phyloP scores from a whole-genome alignment of 2,113 vertebrate species.

The Lagenorhynchus albirostris region DNA sequence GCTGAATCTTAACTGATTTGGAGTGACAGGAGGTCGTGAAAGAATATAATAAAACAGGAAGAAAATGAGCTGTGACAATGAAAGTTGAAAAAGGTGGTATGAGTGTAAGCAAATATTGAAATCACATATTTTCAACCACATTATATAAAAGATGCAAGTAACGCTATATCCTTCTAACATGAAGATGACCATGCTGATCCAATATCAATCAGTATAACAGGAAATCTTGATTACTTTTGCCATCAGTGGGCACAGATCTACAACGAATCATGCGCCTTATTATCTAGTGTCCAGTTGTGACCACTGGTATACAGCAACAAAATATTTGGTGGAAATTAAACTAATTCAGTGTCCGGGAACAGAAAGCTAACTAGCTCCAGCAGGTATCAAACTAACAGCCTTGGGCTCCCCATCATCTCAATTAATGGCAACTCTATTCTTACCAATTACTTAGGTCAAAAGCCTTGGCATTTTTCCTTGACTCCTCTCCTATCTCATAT shows the following conservation, averaged over 20 bases:
- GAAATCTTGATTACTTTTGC: background rate
- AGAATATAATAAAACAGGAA: slow-evolving; percentile 32
- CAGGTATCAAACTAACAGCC: background rate
- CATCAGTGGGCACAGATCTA: background rate
- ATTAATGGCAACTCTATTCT: background rate
- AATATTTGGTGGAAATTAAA: background rate
- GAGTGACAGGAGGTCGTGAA: background rate
- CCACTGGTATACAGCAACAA: background rate
- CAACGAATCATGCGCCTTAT: background rate
- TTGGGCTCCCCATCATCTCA: background rate
- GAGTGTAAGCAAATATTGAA: background rate
- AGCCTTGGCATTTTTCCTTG: background rate
- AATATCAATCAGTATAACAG: background rate
- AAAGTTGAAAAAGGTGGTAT: background rate
- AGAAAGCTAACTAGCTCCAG: background rate
- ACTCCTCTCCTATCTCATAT: background rate
- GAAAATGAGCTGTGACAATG: slow-evolving; percentile 12
- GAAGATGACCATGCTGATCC: background rate
- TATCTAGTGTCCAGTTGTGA: background rate
- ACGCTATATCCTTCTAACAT: background rate
- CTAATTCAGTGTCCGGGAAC: background rate
- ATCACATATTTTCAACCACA: slow-evolving; percentile 6
- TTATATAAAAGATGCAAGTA: background rate
- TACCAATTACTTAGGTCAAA: background rate
- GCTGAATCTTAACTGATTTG: slow-evolving; percentile 27